Conservation (phyloP, 2,888 invertebrate species). For the Archaeoteleia sp. region DNA sequence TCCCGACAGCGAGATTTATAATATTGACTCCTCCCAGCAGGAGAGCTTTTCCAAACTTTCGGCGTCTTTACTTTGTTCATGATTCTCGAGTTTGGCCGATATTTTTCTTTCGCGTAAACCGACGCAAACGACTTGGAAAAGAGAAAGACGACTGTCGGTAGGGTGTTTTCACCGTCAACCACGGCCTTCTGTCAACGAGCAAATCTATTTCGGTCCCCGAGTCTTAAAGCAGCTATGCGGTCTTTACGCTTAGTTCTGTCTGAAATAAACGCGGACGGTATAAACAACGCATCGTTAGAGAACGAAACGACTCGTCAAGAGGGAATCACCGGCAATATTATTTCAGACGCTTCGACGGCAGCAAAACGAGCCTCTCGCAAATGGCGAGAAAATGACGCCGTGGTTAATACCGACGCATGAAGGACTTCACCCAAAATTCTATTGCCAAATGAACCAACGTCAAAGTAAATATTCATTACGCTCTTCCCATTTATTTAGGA, state of each 20-base stretch:
- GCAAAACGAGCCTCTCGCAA: background rate
- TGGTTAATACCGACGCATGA: background rate
- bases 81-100: background rate
- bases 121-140: slow-evolving; percentile 1
- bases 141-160: slow-evolving; percentile 8
- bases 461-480: slow-evolving; percentile 1
- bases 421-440: background rate
- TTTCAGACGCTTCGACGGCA: slow-evolving; percentile 17
- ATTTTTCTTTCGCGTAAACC: slow-evolving; percentile 16
- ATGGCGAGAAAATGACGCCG: background rate
- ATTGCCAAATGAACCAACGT: background rate
- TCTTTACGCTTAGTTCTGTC: slow-evolving; percentile 20
- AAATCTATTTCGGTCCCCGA: slow-evolving; percentile 61
- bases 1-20: slow-evolving; percentile 22
- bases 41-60: slow-evolving; percentile 13
- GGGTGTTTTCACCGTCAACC: slow-evolving; percentile 24
- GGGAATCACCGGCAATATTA: slow-evolving; percentile 17
- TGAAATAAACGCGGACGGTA: slow-evolving; percentile 54
- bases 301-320: slow-evolving; percentile 14
- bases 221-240: slow-evolving; percentile 5
- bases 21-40: slow-evolving; percentile 16
- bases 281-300: slow-evolving; percentile 38
- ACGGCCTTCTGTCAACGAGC: slow-evolving; percentile 53
- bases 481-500: background rate
- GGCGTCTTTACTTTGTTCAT: background rate